Evolutionary conservation across 2,797 vertebrate species (phyloP).

Genomic region (Lemur catta): DNA sequence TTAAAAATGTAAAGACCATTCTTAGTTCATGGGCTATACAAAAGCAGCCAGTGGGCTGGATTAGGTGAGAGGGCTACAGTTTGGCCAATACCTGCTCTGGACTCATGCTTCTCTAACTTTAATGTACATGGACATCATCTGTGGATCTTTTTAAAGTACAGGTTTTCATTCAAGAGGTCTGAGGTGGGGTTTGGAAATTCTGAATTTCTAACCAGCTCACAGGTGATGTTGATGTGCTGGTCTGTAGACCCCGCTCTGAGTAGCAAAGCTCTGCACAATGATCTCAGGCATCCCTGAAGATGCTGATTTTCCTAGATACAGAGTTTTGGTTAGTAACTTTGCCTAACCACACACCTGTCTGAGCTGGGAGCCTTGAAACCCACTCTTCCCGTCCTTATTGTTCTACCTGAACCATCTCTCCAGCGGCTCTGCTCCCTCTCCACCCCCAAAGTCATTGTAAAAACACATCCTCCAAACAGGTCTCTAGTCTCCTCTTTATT

Average conservation of each 20-base stretch:
- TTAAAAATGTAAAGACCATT: not conserved
- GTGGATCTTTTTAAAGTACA: not conserved
- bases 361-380: not conserved
- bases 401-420: not conserved
- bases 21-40: not conserved
- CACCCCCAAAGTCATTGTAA: not conserved
- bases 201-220: not conserved
- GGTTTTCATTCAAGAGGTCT: not conserved
- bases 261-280: not conserved
- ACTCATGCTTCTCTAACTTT: not conserved
- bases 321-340: not conserved
- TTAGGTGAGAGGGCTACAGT: not conserved
- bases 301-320: not conserved
- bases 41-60: not conserved
- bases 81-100: not conserved
- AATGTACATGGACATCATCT: not conserved
- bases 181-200: not conserved
- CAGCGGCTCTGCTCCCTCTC: not conserved
- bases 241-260: rapidly evolving
- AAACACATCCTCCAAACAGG: not conserved
- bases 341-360: not conserved
- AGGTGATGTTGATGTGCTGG: too few relatives aligned
- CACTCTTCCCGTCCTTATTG: too few relatives aligned
- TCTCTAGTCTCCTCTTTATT: not conserved
- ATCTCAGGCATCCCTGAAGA: not conserved